A percentile compares a stretch with the other conserved stretches of the same genome.
These are phyloP conservation scores for Eulemur coronatus DNA, from an alignment of 2,797 vertebrate genomes.

Conservation along the genomic window DNA sequence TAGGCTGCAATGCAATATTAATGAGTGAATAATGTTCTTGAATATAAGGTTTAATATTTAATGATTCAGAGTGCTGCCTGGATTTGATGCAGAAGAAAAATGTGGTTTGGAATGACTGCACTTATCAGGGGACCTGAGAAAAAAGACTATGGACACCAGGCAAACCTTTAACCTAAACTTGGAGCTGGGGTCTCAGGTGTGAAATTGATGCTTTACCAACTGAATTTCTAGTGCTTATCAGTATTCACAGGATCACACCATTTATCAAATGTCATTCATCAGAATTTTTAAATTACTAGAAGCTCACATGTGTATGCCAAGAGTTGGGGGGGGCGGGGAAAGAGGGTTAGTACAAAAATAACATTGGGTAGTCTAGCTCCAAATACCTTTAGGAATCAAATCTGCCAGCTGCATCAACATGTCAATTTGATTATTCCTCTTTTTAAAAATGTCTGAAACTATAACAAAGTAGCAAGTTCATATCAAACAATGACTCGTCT, in stretches of 20 bases:
- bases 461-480: background rate
- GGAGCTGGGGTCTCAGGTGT: slow-evolving; percentile 55
- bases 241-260: slow-evolving; percentile 27
- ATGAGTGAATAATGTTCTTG: slow-evolving; percentile 90
- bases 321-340: rapidly evolving
- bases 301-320: background rate
- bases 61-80: slow-evolving; percentile 78
- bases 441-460: slow-evolving; percentile 25
- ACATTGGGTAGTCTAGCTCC: background rate
- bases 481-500: slow-evolving; percentile 3
- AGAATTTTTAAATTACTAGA: slow-evolving; percentile 62
- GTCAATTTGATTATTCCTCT: background rate
- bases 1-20: slow-evolving; percentile 92
- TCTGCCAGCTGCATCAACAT: slow-evolving; percentile 3
- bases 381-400: slow-evolving; percentile 7
- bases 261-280: slow-evolving; percentile 55
- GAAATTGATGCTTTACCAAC: slow-evolving; percentile 56
- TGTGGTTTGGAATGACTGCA: slow-evolving; percentile 68
- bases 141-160: background rate
- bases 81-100: slow-evolving; percentile 69
- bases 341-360: background rate
- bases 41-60: slow-evolving; percentile 92
- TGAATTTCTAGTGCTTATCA: slow-evolving; percentile 18
- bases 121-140: slow-evolving; percentile 55
- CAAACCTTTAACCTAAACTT: slow-evolving; percentile 73